Evolutionary conservation across 1,140 invertebrate species (phyloP).

Genomic region (Euwallacea fornicatus): DNA sequence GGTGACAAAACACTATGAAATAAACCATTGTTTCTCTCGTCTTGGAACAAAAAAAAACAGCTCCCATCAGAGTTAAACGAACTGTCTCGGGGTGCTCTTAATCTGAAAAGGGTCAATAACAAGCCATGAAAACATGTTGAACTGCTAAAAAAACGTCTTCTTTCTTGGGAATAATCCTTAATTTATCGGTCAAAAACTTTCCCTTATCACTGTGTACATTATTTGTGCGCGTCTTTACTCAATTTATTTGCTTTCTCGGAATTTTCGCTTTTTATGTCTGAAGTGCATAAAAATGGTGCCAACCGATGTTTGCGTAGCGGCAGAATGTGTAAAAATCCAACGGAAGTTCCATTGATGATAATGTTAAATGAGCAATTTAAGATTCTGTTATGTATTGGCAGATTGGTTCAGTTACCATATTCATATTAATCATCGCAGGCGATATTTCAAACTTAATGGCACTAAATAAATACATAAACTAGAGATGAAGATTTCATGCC

Average conservation of each 20-base stretch:
- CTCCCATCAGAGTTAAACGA: conserved; percentile 39
- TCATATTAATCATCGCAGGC: no score
- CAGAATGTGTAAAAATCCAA: conserved; percentile 24
- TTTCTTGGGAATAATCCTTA: conserved; percentile 36
- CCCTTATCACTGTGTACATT: conserved; percentile 33
- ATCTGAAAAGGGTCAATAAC: conserved; percentile 46
- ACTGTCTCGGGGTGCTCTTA: conserved; percentile 31
- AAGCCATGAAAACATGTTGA: conserved; percentile 42
- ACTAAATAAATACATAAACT: conserved; percentile 18
- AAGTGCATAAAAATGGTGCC: conserved; percentile 26
- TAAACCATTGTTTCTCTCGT: conserved; percentile 27
- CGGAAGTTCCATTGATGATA: conserved; percentile 20
- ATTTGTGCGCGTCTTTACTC: conserved; percentile 17
- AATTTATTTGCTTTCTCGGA: conserved; percentile 26
- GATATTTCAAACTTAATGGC: no score
- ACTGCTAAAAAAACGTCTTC: conserved; percentile 38
- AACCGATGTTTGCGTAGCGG: conserved; percentile 16
- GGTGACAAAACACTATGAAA: conserved; percentile 31
- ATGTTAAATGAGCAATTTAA: no score
- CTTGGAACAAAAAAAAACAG: conserved; percentile 29
- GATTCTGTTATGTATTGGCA: no score
- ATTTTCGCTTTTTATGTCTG: conserved; percentile 29
- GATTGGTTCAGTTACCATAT: no score
- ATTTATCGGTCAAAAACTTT: conserved; percentile 43
- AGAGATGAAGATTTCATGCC: conserved; percentile 14